phyloP scores from a whole-genome alignment of 2,888 invertebrate species.

The Hetaerina titia region DNA sequence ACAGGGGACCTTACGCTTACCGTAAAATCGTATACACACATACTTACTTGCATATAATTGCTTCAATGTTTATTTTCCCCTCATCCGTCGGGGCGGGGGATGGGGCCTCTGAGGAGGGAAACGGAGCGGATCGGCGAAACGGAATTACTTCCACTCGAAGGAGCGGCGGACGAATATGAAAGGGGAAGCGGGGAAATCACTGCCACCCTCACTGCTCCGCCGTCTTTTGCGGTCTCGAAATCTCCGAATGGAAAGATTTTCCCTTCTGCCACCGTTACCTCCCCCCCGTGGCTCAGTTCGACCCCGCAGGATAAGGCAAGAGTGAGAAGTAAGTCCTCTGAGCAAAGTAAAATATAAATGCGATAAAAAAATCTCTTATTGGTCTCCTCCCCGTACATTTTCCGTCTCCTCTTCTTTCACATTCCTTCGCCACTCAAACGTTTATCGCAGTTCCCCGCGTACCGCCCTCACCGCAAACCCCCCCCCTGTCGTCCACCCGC shows the following conservation, averaged over 20 bases:
- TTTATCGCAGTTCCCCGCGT: neutral
- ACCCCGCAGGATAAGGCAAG: neutral
- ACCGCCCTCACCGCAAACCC: neutral
- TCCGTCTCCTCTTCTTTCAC: neutral
- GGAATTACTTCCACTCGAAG: constrained; percentile 4
- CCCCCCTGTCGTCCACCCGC: neutral
- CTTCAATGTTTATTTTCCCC: neutral
- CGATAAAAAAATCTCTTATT: neutral
- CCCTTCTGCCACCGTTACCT: neutral
- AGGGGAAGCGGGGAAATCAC: neutral
- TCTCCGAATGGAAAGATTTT: neutral
- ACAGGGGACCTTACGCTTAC: too few species aligned
- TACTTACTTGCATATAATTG: too few species aligned
- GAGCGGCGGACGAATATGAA: neutral
- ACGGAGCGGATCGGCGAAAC: neutral
- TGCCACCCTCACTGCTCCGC: neutral
- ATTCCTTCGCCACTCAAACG: neutral
- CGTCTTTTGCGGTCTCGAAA: constrained; percentile 29
- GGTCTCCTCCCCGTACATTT: neutral
- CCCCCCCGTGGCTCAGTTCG: neutral
- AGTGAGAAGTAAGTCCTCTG: neutral
- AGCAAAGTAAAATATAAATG: neutral
- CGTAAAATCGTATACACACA: too few species aligned
- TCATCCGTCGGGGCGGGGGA: neutral
- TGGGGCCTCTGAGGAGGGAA: neutral